phyloP scores from a whole-genome alignment of 2,113 vertebrate species.

The Ploceus nigricollis region DNA sequence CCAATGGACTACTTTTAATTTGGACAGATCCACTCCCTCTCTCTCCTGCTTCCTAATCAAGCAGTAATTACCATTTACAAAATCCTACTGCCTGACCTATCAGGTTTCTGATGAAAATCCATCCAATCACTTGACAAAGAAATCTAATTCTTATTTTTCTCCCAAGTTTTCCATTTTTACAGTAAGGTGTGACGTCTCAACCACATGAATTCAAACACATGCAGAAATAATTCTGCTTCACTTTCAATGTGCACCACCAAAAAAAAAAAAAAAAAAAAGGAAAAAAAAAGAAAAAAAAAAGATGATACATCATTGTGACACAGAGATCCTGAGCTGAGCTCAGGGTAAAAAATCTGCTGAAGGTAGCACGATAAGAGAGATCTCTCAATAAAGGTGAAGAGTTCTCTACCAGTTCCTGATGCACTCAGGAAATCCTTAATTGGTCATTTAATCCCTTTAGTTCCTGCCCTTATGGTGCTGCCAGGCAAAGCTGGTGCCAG shows the following conservation, averaged over 20 bases:
- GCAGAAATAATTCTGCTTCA: background rate
- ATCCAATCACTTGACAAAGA: background rate
- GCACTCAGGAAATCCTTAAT: background rate
- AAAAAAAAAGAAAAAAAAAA: background rate
- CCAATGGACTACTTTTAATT: background rate
- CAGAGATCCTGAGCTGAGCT: background rate
- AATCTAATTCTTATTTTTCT: background rate
- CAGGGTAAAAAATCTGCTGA: background rate
- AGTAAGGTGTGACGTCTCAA: background rate
- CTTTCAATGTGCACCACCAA: background rate
- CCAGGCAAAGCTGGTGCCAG: background rate
- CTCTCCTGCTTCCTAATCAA: background rate
- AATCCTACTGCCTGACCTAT: background rate
- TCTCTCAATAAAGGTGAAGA: background rate
- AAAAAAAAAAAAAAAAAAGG: background rate
- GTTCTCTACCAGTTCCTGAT: background rate
- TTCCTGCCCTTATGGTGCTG: background rate
- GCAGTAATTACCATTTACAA: background rate
- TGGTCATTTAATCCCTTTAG: background rate
- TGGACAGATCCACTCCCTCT: background rate
- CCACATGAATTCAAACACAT: background rate
- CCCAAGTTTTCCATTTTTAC: background rate
- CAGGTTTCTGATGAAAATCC: background rate
- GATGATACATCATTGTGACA: background rate
- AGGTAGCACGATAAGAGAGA: fast-evolving